phyloP scores from a whole-genome alignment of 2,797 vertebrate genomes.

The Sebastes steindachneri region DNA sequence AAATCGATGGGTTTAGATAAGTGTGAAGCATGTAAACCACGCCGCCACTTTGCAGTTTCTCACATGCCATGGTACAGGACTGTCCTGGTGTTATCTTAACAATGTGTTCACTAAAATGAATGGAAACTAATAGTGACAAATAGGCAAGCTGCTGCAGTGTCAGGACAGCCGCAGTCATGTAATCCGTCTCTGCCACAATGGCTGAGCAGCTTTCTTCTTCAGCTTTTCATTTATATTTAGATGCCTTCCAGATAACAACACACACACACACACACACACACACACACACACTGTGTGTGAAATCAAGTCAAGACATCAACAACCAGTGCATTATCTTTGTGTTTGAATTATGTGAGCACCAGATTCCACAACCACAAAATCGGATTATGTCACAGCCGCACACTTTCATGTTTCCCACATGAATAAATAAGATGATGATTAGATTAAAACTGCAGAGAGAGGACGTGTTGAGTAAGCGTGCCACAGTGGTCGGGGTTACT shows the following conservation, averaged over 20 bases:
- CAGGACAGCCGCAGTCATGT: slow-evolving; percentile 1
- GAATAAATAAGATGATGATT: slow-evolving; percentile 2
- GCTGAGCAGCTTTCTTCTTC: neutral
- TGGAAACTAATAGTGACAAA: slow-evolving; percentile 61
- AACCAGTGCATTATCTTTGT: neutral
- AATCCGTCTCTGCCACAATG: slow-evolving; percentile 29
- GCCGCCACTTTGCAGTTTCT: slow-evolving; percentile 22
- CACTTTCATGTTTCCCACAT: slow-evolving; percentile 3
- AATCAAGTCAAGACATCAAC: neutral
- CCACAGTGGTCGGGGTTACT: neutral
- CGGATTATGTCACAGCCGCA: slow-evolving; percentile 16
- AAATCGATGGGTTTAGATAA: slow-evolving; percentile 43
- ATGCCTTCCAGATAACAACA: slow-evolving; percentile 25
- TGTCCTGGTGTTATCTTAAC: slow-evolving; percentile 17
- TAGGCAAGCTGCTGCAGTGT: slow-evolving; percentile 8
- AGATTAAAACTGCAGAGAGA: neutral
- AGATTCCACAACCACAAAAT: slow-evolving; percentile 16
- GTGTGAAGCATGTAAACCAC: slow-evolving; percentile 18
- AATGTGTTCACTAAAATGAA: slow-evolving; percentile 34
- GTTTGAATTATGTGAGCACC: slow-evolving; percentile 18
- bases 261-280: neutral
- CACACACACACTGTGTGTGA: neutral
- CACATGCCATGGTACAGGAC: slow-evolving; percentile 15
- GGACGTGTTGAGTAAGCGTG: neutral
- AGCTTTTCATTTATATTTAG: slow-evolving; percentile 2